phyloP scores from a whole-genome alignment of 1,140 invertebrate species.

The Drosophila oshimai region DNA sequence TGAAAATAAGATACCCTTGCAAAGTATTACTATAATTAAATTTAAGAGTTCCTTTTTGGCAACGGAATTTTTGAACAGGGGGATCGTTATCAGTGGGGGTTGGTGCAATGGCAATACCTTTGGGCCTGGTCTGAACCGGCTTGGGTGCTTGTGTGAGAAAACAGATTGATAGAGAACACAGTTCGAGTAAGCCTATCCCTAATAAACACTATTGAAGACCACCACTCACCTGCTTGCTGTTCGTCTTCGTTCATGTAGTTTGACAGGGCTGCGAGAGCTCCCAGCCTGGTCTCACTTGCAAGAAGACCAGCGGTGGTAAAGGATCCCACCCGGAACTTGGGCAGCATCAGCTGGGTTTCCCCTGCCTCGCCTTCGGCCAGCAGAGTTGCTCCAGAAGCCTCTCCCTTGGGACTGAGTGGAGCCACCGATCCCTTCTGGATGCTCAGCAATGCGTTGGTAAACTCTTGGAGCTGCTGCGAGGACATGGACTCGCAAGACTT shows the following conservation, averaged over 20 bases:
- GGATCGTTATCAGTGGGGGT: not conserved
- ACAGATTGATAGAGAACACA: constrained; percentile 25
- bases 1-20: not conserved
- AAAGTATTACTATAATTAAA: too few relatives aligned
- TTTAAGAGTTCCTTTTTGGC: too few relatives aligned
- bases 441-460: constrained; percentile 69
- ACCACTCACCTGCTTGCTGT: constrained; percentile 75
- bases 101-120: constrained; percentile 68
- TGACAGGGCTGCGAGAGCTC: constrained; percentile 74
- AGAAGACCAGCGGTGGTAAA: constrained; percentile 79
- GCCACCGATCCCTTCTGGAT: constrained; percentile 54
- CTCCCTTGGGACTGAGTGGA: constrained; percentile 12
- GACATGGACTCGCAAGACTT: constrained; percentile 80
- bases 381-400: not conserved
- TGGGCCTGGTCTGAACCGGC: constrained; percentile 66
- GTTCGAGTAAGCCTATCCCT: not conserved
- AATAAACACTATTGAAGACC: not conserved
- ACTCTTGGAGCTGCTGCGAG: constrained; percentile 83
- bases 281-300: constrained; percentile 65
- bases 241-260: constrained; percentile 78
- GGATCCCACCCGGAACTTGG: constrained; percentile 86
- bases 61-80: too few relatives aligned
- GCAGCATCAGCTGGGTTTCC: constrained; percentile 83
- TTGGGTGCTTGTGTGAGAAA: constrained; percentile 75
- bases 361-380: constrained; percentile 40